phyloP scores from a whole-genome alignment of 2,888 invertebrate genomes.

The Liposcelis brunnea region DNA sequence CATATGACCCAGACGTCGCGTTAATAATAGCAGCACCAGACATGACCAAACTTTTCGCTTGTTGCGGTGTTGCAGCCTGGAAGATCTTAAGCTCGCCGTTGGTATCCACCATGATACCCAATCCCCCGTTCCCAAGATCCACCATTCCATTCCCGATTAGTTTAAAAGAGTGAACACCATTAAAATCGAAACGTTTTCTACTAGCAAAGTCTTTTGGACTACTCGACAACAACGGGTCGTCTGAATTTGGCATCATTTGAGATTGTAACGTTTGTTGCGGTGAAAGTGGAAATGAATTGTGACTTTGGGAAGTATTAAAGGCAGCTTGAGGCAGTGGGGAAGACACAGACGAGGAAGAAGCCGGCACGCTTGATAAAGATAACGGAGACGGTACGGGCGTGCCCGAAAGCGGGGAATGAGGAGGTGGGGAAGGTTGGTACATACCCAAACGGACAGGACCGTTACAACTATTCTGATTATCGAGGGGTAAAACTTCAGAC shows the following conservation, averaged over 20 bases:
- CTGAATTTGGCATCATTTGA: conserved; percentile 76
- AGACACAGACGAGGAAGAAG: conserved; percentile 24
- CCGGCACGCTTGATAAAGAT: conserved; percentile 29
- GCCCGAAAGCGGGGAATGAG: conserved; percentile 29
- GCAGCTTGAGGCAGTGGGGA: conserved; percentile 27
- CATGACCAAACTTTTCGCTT: conserved; percentile 7
- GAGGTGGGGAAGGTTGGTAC: conserved; percentile 31
- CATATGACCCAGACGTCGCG: background rate
- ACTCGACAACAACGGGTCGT: conserved; percentile 67
- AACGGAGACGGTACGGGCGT: conserved; percentile 43
- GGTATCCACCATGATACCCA: conserved; percentile 40
- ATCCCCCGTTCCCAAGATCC: conserved; percentile 35
- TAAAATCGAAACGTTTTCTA: conserved; percentile 15
- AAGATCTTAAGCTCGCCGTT: conserved; percentile 44
- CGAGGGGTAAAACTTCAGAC: conserved; percentile 55
- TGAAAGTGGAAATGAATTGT: conserved; percentile 24
- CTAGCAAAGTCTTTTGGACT: conserved; percentile 56
- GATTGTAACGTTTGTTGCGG: conserved; percentile 42
- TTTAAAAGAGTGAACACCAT: conserved; percentile 35
- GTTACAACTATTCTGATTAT: conserved; percentile 14
- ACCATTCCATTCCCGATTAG: conserved; percentile 35
- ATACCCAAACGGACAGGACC: conserved; percentile 10
- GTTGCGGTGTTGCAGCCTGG: conserved; percentile 27
- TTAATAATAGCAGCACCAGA: conserved; percentile 1
- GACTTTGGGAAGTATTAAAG: conserved; percentile 3